Evolutionary conservation across 1,140 invertebrate genomes (phyloP), one percentile per base, ranked within the genome.

Genomic region (Anadara kagoshimensis): DNA sequence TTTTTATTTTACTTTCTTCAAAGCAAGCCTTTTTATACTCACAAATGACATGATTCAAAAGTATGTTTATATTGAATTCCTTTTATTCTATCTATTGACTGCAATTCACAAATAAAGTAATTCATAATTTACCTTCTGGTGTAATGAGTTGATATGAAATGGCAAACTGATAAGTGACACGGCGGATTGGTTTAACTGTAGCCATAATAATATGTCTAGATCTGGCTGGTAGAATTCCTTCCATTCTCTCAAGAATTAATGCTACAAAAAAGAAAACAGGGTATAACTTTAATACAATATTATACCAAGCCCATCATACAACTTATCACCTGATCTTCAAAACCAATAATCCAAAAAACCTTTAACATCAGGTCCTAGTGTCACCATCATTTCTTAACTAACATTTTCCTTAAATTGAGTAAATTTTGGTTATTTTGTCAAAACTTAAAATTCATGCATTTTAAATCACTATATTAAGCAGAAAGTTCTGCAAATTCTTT

Each of bases 131-230:
- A 86, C 86, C 84, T 76, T 87, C 79, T 18, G 86, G 86, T 20
- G 80, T 86, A 24, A 88, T 47, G 0, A 89, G 79, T 73, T 85
- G 81, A 73, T 89, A 89, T 47, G 83, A 85, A 10, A 89, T 74
- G 49, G 84, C 80, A 78, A 86, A 89, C 79, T 88, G 85, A 69
- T 89, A 89, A 20, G 77, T 80, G 22, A 84, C 77, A 18, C 87
- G 70, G 22, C 79, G 67, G 14, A 83, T 69, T 44, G 88, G 87
- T 69, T 82, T 78, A 1, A 88, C 82, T 18, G 82, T 83, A 8
- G 82, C 85, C 36, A 76, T 76, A 44, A 89, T 81, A 0, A 68
- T 73, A 22, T 83, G 79, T 64, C 80, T 84, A 41, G 87, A 87
- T 2, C 88, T 63, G 0, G 88, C 87, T 47, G 87, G 82, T 26